Percentiles rank a stretch among this genome's conserved stretches.
These are phyloP conservation scores for Phania funesta DNA, from an alignment of 2,888 invertebrate genomes.

Conservation along the genomic window DNA sequence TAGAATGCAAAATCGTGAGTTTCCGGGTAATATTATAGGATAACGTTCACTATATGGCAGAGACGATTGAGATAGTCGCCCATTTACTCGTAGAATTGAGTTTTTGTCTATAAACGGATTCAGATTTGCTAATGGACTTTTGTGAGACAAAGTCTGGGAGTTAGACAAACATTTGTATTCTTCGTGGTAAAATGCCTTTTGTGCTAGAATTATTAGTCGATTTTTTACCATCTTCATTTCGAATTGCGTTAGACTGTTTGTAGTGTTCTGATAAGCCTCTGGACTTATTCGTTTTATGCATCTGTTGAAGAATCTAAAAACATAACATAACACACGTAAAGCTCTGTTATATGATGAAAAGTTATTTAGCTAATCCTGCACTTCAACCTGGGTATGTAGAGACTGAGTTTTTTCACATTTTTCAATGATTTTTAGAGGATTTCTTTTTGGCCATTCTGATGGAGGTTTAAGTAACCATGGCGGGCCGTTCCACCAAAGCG, in stretches of 20 bases:
- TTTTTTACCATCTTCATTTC: neutral
- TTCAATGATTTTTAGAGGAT: neutral
- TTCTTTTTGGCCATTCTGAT: slow-evolving; percentile 3
- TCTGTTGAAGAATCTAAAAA: neutral
- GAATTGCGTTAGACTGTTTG: neutral
- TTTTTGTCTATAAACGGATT: neutral
- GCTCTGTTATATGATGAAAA: neutral
- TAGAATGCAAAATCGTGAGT: neutral
- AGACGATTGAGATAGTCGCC: neutral
- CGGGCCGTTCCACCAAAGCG: neutral
- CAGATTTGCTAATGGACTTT: neutral
- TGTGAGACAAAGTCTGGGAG: neutral
- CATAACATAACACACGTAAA: neutral
- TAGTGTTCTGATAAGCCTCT: neutral
- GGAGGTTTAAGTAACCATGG: neutral
- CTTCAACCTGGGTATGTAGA: neutral
- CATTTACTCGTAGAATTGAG: neutral
- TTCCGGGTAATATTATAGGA: neutral
- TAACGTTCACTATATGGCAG: neutral
- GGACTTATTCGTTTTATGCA: neutral
- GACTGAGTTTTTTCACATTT: neutral
- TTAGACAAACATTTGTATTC: neutral
- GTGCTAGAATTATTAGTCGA: neutral
- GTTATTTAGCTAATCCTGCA: no score
- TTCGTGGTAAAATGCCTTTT: neutral